Percentiles rank a stretch among this genome's conserved stretches.
Evolutionary conservation across 2,113 vertebrate genomes (phyloP).

Genomic region (Sorex araneus): DNA sequence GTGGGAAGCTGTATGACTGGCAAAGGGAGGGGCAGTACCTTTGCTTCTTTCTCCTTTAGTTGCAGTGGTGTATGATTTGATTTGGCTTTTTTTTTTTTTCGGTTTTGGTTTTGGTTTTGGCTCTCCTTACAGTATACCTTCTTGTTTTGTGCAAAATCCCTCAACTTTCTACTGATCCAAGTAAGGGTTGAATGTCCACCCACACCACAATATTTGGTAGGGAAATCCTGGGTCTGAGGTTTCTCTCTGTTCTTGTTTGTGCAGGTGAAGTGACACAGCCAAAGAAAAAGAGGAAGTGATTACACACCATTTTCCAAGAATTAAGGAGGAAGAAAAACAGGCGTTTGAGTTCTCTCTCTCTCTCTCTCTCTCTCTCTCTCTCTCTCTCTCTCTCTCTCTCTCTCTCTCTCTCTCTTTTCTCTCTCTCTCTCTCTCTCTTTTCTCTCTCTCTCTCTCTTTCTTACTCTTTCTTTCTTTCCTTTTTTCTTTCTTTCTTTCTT

Average conservation of each 20-base stretch:
- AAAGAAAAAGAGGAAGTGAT: slow-evolving; percentile 79
- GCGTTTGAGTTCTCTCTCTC: neutral
- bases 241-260: slow-evolving; percentile 69
- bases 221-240: slow-evolving; percentile 41
- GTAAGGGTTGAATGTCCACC: neutral
- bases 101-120: no score
- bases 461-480: neutral
- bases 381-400: neutral
- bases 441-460: neutral
- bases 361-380: neutral
- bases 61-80: no score
- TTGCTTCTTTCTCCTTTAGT: neutral
- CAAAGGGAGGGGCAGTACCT: neutral
- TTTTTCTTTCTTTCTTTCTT: no score
- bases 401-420: neutral
- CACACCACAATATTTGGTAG: neutral
- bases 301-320: slow-evolving; percentile 63
- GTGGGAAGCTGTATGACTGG: neutral
- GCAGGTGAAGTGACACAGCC: slow-evolving; percentile 84
- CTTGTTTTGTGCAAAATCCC: neutral
- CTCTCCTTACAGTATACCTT: neutral
- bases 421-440: neutral
- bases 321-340: slow-evolving; percentile 82
- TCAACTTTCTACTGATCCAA: neutral
- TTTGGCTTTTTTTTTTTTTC: no score